Conservation (phyloP, 2,888 invertebrate species). For the Hypomecis atomaria region DNA sequence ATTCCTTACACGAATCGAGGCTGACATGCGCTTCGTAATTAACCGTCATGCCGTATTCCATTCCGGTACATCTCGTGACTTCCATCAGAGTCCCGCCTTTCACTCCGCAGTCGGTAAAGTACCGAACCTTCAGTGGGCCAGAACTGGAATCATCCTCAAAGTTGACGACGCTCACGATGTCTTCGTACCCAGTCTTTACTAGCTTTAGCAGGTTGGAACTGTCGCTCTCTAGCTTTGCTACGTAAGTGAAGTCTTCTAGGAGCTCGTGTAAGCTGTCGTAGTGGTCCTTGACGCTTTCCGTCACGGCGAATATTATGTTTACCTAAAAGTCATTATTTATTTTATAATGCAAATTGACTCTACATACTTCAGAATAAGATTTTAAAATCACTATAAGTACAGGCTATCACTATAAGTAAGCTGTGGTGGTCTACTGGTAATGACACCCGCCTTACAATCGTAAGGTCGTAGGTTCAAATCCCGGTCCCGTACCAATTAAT, state of each 20-base stretch:
- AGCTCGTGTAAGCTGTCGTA: slow-evolving; percentile 89
- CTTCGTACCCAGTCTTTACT: slow-evolving; percentile 91
- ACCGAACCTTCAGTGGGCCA: slow-evolving; percentile 87
- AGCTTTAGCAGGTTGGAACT: slow-evolving; percentile 94
- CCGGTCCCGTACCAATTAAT: no score
- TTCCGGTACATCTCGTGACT: slow-evolving; percentile 85
- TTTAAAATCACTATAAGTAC: no score
- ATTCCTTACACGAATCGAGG: slow-evolving; percentile 82
- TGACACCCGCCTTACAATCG: no score
- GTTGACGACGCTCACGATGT: slow-evolving; percentile 87
- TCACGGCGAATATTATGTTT: slow-evolving; percentile 95
- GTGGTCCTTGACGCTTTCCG: slow-evolving; percentile 86
- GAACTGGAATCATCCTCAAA: slow-evolving; percentile 85
- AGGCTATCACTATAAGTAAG: no score
- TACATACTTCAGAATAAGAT: background rate
- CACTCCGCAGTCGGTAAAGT: slow-evolving; percentile 89
- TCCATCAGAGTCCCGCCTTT: slow-evolving; percentile 72
- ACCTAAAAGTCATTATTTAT: slow-evolving; percentile 82
- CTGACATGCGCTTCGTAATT: slow-evolving; percentile 87
- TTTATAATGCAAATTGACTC: background rate
- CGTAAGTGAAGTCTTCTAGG: slow-evolving; percentile 89
- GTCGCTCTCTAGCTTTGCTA: slow-evolving; percentile 91
- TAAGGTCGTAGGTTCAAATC: no score
- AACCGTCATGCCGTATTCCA: slow-evolving; percentile 86
- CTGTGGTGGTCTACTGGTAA: no score